phyloP scores from a whole-genome alignment of 2,113 vertebrate species.

The Oncorhynchus masou region DNA sequence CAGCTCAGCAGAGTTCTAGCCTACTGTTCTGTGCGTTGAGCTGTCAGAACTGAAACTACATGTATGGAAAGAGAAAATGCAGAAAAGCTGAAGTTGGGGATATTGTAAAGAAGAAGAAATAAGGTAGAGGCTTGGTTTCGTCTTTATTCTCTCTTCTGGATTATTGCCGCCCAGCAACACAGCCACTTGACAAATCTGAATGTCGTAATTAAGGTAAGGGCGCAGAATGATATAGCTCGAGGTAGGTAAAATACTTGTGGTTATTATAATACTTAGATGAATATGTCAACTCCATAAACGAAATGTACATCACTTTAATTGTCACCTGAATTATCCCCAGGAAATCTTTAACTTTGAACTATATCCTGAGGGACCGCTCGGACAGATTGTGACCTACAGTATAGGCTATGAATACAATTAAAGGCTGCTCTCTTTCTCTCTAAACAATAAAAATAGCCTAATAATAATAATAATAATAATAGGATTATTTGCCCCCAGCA shows the following conservation, averaged over 20 bases:
- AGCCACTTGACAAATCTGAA: slow-evolving; percentile 77
- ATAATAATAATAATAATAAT: background rate
- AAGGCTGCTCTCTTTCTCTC: background rate
- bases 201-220: slow-evolving; percentile 80
- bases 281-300: background rate
- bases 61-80: slow-evolving; percentile 55
- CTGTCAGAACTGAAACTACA: slow-evolving; percentile 76
- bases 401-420: background rate
- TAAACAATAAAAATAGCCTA: background rate
- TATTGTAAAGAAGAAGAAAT: slow-evolving; percentile 31
- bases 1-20: slow-evolving; percentile 49
- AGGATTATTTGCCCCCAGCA: background rate
- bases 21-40: slow-evolving; percentile 55
- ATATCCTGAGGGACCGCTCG: slow-evolving; percentile 30
- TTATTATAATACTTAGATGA: background rate
- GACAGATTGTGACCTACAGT: background rate
- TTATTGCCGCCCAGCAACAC: slow-evolving; percentile 75
- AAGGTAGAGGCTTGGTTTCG: slow-evolving; percentile 49
- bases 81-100: slow-evolving; percentile 39
- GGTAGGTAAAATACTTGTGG: background rate
- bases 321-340: background rate
- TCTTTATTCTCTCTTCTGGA: slow-evolving; percentile 57
- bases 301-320: background rate
- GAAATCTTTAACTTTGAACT: slow-evolving; percentile 49
- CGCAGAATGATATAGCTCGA: background rate